phyloP scores from a whole-genome alignment of 2,888 invertebrate genomes.

The Hydrotaea cyrtoneurina region DNA sequence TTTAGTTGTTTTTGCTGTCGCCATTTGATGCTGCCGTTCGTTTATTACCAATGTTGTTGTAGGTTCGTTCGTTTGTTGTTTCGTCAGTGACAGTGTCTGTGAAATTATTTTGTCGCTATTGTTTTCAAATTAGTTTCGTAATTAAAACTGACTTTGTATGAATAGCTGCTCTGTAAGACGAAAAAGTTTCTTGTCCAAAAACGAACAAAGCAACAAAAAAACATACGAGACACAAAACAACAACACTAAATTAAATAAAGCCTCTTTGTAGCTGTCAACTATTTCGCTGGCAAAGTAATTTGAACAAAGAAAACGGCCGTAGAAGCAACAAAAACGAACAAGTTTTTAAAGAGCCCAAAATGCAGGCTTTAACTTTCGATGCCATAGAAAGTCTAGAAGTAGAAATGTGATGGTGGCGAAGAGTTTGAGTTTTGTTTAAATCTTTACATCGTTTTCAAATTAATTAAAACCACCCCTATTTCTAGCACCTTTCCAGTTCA shows the following conservation, averaged over 20 bases:
- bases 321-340: background rate
- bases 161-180: background rate
- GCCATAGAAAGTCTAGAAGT: background rate
- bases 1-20: conserved; percentile 22
- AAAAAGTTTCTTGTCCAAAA: background rate
- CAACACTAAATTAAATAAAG: conserved; percentile 23
- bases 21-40: conserved; percentile 13
- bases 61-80: conserved; percentile 2
- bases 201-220: background rate
- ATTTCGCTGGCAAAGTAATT: conserved; percentile 13
- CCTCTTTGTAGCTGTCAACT: conserved; percentile 34
- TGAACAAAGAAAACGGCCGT: background rate
- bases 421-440: too few relatives aligned
- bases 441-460: too few relatives aligned
- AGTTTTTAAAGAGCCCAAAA: conserved; percentile 5
- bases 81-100: conserved; percentile 32
- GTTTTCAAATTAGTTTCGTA: conserved; percentile 63
- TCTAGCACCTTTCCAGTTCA: too few relatives aligned
- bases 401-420: background rate
- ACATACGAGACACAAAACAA: background rate
- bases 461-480: too few relatives aligned
- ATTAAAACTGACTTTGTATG: conserved; percentile 49
- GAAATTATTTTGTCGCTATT: conserved; percentile 52
- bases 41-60: conserved; percentile 13
- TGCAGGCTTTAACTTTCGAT: conserved; percentile 3